These are phyloP conservation scores for Acanthurus tractus DNA, from an alignment of 2,797 vertebrate species.

Conservation along the genomic window DNA sequence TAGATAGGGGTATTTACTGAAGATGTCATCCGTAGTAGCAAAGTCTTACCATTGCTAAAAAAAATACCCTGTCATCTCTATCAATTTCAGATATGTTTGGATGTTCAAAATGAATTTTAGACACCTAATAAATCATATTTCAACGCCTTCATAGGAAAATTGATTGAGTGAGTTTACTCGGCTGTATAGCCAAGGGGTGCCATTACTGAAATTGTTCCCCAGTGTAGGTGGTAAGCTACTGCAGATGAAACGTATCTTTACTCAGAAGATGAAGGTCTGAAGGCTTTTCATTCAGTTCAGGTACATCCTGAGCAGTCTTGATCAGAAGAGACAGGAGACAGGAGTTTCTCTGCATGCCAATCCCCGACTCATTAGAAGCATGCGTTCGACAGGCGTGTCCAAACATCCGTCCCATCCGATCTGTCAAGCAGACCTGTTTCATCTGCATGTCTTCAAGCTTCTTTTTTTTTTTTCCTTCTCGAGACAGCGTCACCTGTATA, in stretches of 20 bases:
- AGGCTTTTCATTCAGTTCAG: constrained; percentile 59
- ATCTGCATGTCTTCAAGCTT: constrained; percentile 52
- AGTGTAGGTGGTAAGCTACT: constrained; percentile 48
- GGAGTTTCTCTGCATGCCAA: constrained; percentile 33
- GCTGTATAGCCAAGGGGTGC: constrained; percentile 24
- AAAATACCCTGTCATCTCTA: constrained; percentile 12
- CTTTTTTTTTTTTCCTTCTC: background rate
- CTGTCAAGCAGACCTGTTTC: constrained; percentile 52
- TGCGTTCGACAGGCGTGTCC: constrained; percentile 44
- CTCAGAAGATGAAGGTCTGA: constrained; percentile 39
- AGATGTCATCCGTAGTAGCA: constrained; percentile 25
- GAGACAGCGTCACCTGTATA: constrained; percentile 47
- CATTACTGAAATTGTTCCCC: constrained; percentile 48
- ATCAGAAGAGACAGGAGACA: constrained; percentile 64
- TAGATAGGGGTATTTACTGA: constrained; percentile 43
- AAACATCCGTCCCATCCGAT: constrained; percentile 52
- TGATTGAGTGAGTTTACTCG: constrained; percentile 24
- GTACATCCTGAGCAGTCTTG: constrained; percentile 34
- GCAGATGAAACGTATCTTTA: constrained; percentile 42
- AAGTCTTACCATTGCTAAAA: constrained; percentile 15
- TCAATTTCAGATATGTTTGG: constrained; percentile 37
- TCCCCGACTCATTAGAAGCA: constrained; percentile 48
- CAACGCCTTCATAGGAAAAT: constrained; percentile 3
- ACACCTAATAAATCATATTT: constrained; percentile 54
- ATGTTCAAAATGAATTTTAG: constrained; percentile 34